These are phyloP conservation scores for Conomelus anceps DNA, from an alignment of 2,888 invertebrate species.

Conservation along the genomic window DNA sequence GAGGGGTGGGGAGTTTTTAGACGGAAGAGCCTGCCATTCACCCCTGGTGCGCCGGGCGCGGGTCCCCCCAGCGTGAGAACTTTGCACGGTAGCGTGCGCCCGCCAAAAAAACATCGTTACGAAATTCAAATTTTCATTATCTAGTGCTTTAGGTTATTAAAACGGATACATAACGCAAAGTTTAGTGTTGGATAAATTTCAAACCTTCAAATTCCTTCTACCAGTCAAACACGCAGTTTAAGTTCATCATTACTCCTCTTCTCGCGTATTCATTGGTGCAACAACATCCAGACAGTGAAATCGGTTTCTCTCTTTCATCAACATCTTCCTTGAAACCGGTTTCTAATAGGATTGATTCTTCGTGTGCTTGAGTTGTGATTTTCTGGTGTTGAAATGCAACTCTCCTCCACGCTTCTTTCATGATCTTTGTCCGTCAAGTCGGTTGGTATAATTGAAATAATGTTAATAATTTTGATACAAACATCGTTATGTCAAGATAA, in stretches of 20 bases:
- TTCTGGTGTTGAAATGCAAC: background rate
- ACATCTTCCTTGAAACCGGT: background rate
- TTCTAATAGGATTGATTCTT: background rate
- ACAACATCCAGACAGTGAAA: background rate
- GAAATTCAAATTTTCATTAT: background rate
- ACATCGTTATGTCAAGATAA: background rate
- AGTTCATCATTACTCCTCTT: too few species aligned
- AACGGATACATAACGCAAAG: background rate
- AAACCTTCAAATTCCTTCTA: too few species aligned
- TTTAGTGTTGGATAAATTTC: background rate
- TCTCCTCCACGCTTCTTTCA: background rate
- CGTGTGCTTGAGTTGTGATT: background rate
- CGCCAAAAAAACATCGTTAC: background rate
- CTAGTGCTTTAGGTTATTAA: background rate
- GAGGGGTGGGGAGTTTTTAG: background rate
- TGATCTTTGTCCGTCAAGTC: background rate
- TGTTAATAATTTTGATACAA: background rate
- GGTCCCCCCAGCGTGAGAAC: background rate
- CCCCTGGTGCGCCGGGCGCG: background rate
- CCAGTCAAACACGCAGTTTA: too few species aligned
- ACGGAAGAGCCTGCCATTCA: background rate
- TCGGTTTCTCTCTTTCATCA: background rate
- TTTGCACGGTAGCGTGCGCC: background rate
- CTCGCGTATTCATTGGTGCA: background rate
- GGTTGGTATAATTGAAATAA: background rate